Conservation (phyloP, 2,797 vertebrate genomes). For the Hippoglossus hippoglossus region DNA sequence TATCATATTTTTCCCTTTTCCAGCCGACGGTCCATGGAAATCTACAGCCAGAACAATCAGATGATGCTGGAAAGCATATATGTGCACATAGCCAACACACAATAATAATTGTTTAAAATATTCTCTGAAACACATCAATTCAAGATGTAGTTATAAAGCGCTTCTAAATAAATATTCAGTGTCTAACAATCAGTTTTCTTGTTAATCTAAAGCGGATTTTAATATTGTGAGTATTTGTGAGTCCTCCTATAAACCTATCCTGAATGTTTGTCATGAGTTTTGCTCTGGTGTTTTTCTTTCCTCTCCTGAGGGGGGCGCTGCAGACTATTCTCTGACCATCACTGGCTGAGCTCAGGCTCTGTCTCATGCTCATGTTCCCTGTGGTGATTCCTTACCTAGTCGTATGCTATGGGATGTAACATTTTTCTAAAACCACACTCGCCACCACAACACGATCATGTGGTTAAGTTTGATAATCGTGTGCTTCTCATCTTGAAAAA, state of each 20-base stretch:
- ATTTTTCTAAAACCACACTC: not conserved
- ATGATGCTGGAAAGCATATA: not conserved
- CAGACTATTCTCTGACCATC: slow-evolving; percentile 71
- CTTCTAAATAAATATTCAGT: not conserved
- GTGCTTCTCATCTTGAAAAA: not conserved
- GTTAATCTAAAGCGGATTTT: not conserved
- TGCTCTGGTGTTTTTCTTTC: slow-evolving; percentile 3
- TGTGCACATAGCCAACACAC: not conserved
- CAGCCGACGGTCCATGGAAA: not conserved
- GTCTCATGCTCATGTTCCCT: slow-evolving; percentile 11
- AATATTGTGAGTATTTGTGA: too few relatives aligned
- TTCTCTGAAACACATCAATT: not conserved
- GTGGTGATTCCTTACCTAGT: not conserved
- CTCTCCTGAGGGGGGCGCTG: slow-evolving; percentile 80
- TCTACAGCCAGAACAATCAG: not conserved
- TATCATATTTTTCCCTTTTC: not conserved
- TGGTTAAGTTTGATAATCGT: not conserved
- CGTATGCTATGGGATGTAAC: not conserved
- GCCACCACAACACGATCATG: not conserved
- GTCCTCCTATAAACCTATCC: not conserved
- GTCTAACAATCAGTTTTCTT: not conserved
- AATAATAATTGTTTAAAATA: not conserved
- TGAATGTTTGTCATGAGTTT: not conserved
- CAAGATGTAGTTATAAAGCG: too few relatives aligned
- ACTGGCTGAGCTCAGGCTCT: slow-evolving; percentile 5